phyloP scores from a whole-genome alignment of 2,113 vertebrate species.

The Rhinoptilus africanus region DNA sequence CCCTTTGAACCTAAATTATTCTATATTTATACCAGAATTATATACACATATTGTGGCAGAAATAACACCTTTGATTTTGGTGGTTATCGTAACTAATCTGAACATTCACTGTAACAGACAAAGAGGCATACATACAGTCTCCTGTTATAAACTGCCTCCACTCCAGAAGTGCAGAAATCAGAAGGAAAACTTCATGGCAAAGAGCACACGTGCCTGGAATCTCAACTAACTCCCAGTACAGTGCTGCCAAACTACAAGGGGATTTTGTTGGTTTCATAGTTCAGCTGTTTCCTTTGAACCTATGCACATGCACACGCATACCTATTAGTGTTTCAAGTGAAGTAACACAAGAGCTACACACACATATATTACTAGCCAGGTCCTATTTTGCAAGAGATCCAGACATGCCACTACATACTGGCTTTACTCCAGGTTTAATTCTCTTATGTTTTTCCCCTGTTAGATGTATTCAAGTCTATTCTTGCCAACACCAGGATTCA shows the following conservation, averaged over 20 bases:
- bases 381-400: not conserved
- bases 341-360: not conserved
- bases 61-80: not conserved
- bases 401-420: not conserved
- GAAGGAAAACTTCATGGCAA: not conserved
- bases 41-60: not conserved
- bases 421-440: not conserved
- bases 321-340: not conserved
- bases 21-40: not conserved
- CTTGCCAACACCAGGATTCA: not conserved
- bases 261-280: not conserved
- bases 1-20: not conserved
- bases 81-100: not conserved
- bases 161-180: fast-evolving
- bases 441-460: not conserved
- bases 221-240: not conserved
- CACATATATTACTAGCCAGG: fast-evolving
- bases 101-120: not conserved
- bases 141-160: not conserved
- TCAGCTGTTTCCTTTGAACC: not conserved
- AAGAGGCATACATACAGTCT: not conserved
- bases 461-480: not conserved
- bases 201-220: not conserved
- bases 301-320: fast-evolving
- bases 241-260: not conserved